Conservation (phyloP, 2,888 invertebrate genomes). For the Anarsia innoxiella region DNA sequence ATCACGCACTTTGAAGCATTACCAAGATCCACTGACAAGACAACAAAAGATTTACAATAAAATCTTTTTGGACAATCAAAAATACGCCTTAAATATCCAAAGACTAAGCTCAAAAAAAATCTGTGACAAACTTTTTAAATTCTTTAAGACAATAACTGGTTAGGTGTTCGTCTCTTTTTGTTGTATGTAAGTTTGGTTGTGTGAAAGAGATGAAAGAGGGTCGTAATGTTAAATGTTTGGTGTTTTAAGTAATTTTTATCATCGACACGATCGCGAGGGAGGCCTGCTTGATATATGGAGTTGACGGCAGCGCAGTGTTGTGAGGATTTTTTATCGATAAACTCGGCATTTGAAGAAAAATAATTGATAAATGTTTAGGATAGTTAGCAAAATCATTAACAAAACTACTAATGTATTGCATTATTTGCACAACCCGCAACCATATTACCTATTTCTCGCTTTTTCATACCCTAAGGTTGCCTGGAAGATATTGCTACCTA, state of each 20-base stretch:
- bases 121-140: conserved; percentile 10
- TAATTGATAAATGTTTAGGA: too few relatives aligned
- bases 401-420: too few relatives aligned
- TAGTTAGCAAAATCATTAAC: too few relatives aligned
- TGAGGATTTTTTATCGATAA: conserved; percentile 30
- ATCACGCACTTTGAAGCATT: conserved; percentile 53
- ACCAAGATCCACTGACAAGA: conserved; percentile 46
- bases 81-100: conserved; percentile 25
- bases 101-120: conserved; percentile 30
- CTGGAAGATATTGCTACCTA: too few relatives aligned
- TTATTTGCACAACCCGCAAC: too few relatives aligned
- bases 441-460: too few relatives aligned
- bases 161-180: conserved; percentile 26
- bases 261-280: conserved; percentile 68
- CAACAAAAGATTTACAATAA: conserved; percentile 50
- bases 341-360: too few relatives aligned
- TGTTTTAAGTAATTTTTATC: conserved; percentile 75
- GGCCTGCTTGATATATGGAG: conserved; percentile 64
- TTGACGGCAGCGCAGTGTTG: conserved; percentile 53
- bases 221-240: conserved; percentile 65
- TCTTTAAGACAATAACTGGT: conserved; percentile 6
- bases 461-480: too few relatives aligned
- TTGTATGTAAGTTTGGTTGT: conserved; percentile 20
- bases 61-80: conserved; percentile 23
- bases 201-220: conserved; percentile 39